Percentiles rank a stretch among this genome's conserved stretches.
Evolutionary conservation across 2,113 vertebrate genomes (phyloP).

Genomic region (Scomber colias): DNA sequence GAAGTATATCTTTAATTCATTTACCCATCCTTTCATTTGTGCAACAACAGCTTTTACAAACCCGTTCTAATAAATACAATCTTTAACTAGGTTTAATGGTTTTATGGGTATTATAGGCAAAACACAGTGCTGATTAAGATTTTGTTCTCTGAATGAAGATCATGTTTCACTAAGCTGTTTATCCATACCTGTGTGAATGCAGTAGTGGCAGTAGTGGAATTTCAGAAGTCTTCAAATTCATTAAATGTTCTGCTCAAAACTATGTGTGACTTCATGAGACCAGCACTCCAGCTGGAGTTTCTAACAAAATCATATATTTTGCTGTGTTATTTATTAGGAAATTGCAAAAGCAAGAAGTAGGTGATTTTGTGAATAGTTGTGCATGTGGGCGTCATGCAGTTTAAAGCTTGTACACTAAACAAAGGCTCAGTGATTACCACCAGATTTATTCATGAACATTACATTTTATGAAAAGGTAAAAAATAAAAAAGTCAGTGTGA

Average conservation of each 20-base stretch:
- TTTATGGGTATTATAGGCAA: neutral
- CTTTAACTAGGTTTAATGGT: neutral
- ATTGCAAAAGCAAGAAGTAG: neutral
- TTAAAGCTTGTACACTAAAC: conserved; percentile 6
- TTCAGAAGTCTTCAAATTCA: conserved; percentile 8
- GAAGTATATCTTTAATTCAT: no score
- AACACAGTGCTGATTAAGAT: neutral
- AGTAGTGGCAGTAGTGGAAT: neutral
- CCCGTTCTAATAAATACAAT: neutral
- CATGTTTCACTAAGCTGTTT: neutral
- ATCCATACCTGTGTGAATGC: neutral
- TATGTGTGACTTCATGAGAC: neutral
- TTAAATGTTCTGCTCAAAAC: neutral
- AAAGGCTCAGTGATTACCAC: conserved; percentile 17
- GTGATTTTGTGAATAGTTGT: conserved; percentile 4
- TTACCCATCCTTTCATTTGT: neutral
- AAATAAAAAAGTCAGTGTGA: neutral
- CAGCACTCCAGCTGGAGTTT: conserved; percentile 1
- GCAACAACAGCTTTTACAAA: neutral
- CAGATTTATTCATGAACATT: conserved; percentile 6
- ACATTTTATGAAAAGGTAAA: conserved; percentile 16
- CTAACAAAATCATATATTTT: conserved; percentile 16
- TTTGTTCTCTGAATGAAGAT: neutral
- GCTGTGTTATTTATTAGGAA: conserved; percentile 12
- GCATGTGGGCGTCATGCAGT: conserved; percentile 9